Conservation (phyloP, 2,113 vertebrate species). For the Bettongia penicillata region DNA sequence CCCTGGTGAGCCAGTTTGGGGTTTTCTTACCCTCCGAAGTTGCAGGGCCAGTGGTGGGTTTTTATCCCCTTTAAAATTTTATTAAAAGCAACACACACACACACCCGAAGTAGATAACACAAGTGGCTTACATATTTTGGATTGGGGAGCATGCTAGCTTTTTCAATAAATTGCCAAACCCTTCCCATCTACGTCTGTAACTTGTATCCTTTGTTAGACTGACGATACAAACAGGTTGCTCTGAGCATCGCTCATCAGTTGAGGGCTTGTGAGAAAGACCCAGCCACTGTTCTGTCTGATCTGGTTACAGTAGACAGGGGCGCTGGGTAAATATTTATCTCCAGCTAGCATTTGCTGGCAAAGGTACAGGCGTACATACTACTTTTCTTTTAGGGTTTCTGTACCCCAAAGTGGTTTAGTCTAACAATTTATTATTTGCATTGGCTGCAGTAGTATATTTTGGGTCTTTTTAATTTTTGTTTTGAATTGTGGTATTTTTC, state of each 20-base stretch:
- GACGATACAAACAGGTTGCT: background rate
- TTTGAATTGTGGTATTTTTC: background rate
- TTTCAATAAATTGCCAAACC: background rate
- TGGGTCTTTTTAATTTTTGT: background rate
- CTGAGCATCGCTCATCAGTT: too few species aligned
- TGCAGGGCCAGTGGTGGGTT: background rate
- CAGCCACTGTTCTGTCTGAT: background rate
- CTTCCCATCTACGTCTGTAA: background rate
- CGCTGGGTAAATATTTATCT: background rate
- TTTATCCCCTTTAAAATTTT: background rate
- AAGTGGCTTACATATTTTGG: background rate
- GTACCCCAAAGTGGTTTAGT: conserved; percentile 9
- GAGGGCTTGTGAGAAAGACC: background rate
- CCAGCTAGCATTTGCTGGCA: background rate
- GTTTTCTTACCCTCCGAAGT: background rate
- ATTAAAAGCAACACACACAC: background rate
- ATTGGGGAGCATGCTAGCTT: background rate
- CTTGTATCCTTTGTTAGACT: background rate
- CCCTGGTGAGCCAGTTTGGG: background rate
- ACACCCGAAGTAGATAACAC: background rate
- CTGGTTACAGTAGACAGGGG: background rate
- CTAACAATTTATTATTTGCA: background rate
- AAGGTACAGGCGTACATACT: background rate
- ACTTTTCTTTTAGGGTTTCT: conserved; percentile 25
- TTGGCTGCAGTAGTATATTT: background rate